A percentile compares a stretch with the other conserved stretches of the same genome.
phyloP scores from a whole-genome alignment of 2,888 invertebrate genomes.

The Hydraecia micacea region DNA sequence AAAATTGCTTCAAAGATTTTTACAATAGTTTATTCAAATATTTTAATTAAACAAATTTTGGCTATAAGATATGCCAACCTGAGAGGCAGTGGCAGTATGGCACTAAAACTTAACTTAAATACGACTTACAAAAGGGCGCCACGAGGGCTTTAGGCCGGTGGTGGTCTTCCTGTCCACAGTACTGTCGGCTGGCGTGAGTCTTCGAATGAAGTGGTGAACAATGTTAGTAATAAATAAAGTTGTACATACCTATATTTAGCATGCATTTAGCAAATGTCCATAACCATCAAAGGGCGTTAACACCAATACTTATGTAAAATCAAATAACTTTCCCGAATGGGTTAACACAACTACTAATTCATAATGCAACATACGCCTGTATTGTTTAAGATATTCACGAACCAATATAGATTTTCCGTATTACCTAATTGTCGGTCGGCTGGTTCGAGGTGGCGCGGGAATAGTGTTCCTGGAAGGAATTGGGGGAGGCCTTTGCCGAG shows the following conservation, averaged over 20 bases:
- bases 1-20: too few relatives aligned
- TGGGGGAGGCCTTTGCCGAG: too few relatives aligned
- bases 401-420: not conserved
- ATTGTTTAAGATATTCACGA: too few relatives aligned
- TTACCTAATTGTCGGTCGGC: too few relatives aligned
- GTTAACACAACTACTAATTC: not conserved
- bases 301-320: too few relatives aligned
- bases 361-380: too few relatives aligned
- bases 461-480: too few relatives aligned
- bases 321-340: too few relatives aligned
- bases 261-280: not conserved
- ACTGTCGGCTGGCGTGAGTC: not conserved
- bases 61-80: too few relatives aligned
- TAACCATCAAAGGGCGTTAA: too few relatives aligned
- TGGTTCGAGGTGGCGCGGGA: too few relatives aligned
- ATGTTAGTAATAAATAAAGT: not conserved
- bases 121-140: not conserved
- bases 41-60: too few relatives aligned
- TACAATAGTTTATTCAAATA: not conserved
- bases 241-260: not conserved
- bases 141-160: not conserved
- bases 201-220: not conserved
- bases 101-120: not conserved
- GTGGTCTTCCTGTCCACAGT: not conserved
- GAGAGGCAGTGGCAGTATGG: not conserved